A percentile compares a stretch with the other conserved stretches of the same genome.
These are phyloP conservation scores for Montipora capitata DNA, from an alignment of 92 coral and sea anemone species.

Conservation along the genomic window DNA sequence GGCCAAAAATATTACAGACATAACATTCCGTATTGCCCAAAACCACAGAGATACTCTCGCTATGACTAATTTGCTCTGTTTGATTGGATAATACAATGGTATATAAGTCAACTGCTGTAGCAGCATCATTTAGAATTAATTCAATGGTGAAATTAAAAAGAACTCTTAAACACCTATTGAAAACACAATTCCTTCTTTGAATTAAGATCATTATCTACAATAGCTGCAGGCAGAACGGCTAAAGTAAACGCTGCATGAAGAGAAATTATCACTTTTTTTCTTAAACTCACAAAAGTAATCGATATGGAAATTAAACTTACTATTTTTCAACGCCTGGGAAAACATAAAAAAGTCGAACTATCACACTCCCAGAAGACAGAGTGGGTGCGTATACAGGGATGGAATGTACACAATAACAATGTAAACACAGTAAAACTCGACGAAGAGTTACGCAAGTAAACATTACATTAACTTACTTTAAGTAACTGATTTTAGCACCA, in stretches of 20 bases:
- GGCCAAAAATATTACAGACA: not conserved
- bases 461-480: constrained; percentile 13
- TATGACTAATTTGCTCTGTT: too few relatives aligned
- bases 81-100: too few relatives aligned
- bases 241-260: too few relatives aligned
- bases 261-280: not conserved
- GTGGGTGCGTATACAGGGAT: not conserved
- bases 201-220: not conserved
- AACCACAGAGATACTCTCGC: too few relatives aligned
- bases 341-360: not conserved
- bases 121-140: not conserved
- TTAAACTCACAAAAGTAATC: not conserved
- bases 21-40: not conserved
- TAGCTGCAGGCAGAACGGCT: too few relatives aligned
- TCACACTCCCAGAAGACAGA: not conserved
- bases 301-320: not conserved
- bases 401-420: constrained; percentile 29
- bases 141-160: not conserved
- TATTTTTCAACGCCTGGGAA: not conserved
- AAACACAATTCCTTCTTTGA: not conserved
- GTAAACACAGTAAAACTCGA: constrained; percentile 31
- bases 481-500: not conserved
- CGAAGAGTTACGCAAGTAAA: constrained; percentile 3
- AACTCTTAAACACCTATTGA: not conserved
- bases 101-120: not conserved